A percentile compares a stretch with the other conserved stretches of the same genome.
Conservation (phyloP, 2,888 invertebrate species). For the Aphrophora alni region DNA sequence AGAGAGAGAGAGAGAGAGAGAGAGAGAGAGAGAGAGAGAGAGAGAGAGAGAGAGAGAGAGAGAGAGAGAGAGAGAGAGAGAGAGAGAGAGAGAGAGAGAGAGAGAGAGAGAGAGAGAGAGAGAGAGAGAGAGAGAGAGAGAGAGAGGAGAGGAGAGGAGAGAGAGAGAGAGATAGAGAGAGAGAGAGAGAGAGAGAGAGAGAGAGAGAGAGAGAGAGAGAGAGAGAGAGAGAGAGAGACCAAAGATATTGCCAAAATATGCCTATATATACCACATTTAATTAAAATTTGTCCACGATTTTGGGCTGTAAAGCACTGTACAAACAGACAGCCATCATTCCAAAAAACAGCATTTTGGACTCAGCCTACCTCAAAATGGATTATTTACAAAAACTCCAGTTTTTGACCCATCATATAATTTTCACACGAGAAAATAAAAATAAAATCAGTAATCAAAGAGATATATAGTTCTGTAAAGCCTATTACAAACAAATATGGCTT, state of each 20-base stretch:
- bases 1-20: constrained; percentile 13
- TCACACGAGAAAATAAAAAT: no score
- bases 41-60: constrained; percentile 10
- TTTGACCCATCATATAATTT: no score
- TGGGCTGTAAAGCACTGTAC: no score
- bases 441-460: no score
- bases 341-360: no score
- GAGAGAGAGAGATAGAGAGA: constrained; percentile 2
- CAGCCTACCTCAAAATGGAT: no score
- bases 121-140: background rate
- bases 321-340: no score
- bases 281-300: no score
- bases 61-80: constrained; percentile 13
- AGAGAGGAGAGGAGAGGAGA: background rate
- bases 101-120: constrained; percentile 13
- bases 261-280: no score
- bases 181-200: constrained; percentile 18
- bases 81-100: constrained; percentile 13
- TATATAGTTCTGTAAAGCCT: no score
- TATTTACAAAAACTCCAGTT: no score
- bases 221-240: constrained; percentile 13
- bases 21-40: constrained; percentile 13
- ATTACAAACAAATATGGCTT: no score
- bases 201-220: constrained; percentile 18
- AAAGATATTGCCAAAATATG: background rate